phyloP scores from a whole-genome alignment of 2,113 vertebrate species.

The human region DNA sequence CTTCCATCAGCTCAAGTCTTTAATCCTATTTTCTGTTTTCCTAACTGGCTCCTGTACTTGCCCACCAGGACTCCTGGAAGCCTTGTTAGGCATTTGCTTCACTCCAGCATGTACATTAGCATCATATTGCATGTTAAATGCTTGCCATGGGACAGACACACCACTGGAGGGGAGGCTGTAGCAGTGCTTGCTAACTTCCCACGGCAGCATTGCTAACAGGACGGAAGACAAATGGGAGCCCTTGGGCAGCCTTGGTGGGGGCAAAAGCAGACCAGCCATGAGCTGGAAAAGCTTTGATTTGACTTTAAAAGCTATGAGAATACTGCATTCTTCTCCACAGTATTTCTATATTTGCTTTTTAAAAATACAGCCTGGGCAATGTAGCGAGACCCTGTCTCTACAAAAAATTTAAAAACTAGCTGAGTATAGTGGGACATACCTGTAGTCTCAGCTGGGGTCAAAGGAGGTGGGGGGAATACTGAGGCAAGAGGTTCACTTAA shows the following conservation, averaged over 20 bases:
- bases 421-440: too few species aligned
- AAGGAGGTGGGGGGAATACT: too few species aligned
- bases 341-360: not conserved
- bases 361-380: not conserved
- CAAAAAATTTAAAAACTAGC: too few species aligned
- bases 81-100: not conserved
- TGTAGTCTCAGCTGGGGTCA: too few species aligned
- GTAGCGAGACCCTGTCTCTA: too few species aligned
- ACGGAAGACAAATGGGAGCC: not conserved
- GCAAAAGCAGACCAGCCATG: not conserved
- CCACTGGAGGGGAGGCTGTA: not conserved
- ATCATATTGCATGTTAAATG: not conserved
- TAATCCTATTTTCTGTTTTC: not conserved
- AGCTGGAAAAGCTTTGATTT: not conserved
- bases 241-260: not conserved
- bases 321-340: not conserved
- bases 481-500: too few species aligned
- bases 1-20: not conserved
- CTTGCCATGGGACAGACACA: not conserved
- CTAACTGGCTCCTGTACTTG: not conserved
- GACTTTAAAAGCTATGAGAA: not conserved
- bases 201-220: not conserved
- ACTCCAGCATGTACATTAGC: not conserved
- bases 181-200: slow-evolving; percentile 13
- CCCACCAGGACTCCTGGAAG: not conserved